Base-by-base conservation (phyloP, 2,888 invertebrate genomes). In the Calliphora vomitoria region DNA sequence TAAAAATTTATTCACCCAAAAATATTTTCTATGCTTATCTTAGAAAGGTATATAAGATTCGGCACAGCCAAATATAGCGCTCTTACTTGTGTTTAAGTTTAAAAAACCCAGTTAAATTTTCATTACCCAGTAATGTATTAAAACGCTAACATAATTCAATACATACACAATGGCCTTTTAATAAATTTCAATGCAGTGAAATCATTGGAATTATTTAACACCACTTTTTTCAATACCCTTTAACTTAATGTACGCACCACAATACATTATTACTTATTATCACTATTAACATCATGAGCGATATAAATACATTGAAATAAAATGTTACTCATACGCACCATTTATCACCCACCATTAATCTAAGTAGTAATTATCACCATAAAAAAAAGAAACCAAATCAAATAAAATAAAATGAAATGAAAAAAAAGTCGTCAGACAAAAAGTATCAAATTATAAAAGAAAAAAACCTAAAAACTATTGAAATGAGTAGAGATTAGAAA, bases 271-370 rank as follows among this genome's bases (percentile, higher is more conserved):
- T 41, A 58, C 55, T 53, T 71, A 75, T 75, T 60, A 58, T 74
- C 20, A 68, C 53, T 47, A 55, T 50, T 8, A 58, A 38, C 25
- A 69, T 66, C 44, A 62, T 13, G 62, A 68, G 18, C 69, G 62
- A 62, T 78, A 55, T 71, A 47, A 50, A 44, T 44, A 44, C 44
- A 44, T 44, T 1, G 6, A n/a, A 72, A 53, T n/a, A 20, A 78
- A 75, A 79, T 75, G 69, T 81, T 87, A 84, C 71, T 81, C 71
- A 81, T 84, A 87, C 75, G 71, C 81, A 84, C 76, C 41, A 66
- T 60, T 68, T 84, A 85, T 85, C 76, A 58, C 13, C 55, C 76
- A 50, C n/a, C 55, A 35, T 85, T 81, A 81, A 74, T 41, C 60
- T 41, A 44, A 44, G 44, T 31, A 20, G 41, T 72, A 82, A 78